Evolutionary conservation across 2,888 invertebrate genomes (phyloP).

Genomic region (Hylaea fasciaria): DNA sequence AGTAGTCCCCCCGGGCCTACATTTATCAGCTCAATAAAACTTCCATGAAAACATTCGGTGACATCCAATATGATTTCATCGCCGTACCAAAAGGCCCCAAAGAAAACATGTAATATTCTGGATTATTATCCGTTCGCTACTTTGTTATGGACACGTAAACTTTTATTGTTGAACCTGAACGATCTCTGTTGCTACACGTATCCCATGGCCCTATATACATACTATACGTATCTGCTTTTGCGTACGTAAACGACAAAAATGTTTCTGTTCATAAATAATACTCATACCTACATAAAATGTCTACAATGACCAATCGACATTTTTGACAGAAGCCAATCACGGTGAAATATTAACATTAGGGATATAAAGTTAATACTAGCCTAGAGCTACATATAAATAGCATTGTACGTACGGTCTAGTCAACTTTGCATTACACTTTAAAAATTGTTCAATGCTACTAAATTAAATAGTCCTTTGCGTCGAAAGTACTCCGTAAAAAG

Average conservation of each 20-base stretch:
- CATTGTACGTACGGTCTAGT: no score
- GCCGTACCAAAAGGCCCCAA: constrained; percentile 62
- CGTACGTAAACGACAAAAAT: constrained; percentile 30
- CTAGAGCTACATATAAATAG: no score
- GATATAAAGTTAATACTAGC: no score
- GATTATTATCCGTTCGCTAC: constrained; percentile 64
- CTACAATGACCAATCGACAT: neutral
- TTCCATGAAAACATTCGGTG: constrained; percentile 76
- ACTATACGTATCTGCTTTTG: constrained; percentile 46
- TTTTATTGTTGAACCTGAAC: constrained; percentile 60
- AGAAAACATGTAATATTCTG: constrained; percentile 66
- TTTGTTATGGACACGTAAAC: constrained; percentile 67
- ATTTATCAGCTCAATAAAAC: constrained; percentile 80
- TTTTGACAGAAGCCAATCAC: no score
- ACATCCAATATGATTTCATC: constrained; percentile 78
- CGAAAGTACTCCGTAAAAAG: constrained; percentile 17
- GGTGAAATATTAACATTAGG: no score
- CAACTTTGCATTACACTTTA: neutral
- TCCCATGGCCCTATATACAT: no score
- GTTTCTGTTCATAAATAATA: neutral
- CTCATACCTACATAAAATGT: neutral
- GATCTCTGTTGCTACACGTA: constrained; percentile 48
- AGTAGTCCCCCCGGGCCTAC: constrained; percentile 68
- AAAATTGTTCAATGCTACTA: neutral
- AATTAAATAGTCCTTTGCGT: constrained; percentile 10